A percentile compares a stretch with the other conserved stretches of the same genome.
These are phyloP conservation scores for Mobula hypostoma DNA, from an alignment of 2,113 vertebrate species.

Conservation along the genomic window DNA sequence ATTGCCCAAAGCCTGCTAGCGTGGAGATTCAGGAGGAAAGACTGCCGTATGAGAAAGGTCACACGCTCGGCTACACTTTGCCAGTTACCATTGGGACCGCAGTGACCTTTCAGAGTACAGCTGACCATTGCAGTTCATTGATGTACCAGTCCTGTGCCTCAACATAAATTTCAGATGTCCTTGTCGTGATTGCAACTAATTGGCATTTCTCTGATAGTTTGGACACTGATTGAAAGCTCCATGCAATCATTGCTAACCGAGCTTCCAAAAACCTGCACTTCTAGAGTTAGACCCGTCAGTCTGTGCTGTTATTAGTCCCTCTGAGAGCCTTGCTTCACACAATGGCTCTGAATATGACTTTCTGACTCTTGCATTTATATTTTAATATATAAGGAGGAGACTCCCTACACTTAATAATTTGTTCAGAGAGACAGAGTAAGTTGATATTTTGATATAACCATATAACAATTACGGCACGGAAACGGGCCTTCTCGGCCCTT, in stretches of 20 bases:
- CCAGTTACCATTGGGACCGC: background rate
- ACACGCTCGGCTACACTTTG: background rate
- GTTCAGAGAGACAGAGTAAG: background rate
- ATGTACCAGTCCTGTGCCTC: background rate
- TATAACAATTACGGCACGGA: too few species aligned
- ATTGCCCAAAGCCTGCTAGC: background rate
- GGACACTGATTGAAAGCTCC: background rate
- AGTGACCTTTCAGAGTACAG: background rate
- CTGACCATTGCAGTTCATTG: background rate
- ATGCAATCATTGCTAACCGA: background rate
- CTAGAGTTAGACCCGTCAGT: background rate
- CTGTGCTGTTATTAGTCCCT: background rate
- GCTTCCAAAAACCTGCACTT: background rate
- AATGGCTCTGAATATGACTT: too few species aligned
- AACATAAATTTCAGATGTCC: background rate
- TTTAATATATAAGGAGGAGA: background rate
- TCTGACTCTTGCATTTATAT: too few species aligned
- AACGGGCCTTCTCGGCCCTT: too few species aligned
- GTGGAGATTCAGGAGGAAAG: background rate
- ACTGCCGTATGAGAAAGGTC: background rate
- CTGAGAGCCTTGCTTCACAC: background rate
- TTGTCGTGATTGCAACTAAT: background rate
- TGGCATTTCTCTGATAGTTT: background rate
- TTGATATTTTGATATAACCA: too few species aligned
- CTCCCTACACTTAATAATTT: background rate